Conservation (phyloP, 2,113 vertebrate species). For the Ceuthmochares aereus region DNA sequence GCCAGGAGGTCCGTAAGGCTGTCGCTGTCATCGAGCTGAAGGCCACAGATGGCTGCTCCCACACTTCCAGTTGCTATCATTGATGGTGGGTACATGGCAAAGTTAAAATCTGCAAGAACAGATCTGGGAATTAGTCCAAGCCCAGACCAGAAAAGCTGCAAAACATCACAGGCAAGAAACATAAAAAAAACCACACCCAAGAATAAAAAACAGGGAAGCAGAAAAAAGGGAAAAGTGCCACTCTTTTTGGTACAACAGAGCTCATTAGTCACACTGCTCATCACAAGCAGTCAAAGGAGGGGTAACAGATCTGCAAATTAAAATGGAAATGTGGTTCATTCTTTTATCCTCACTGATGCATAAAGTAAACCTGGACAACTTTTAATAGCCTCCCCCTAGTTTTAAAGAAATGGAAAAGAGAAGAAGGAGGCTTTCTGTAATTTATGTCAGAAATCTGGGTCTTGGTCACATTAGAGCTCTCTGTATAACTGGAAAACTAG, state of each 20-base stretch:
- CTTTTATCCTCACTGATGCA: conserved; percentile 67
- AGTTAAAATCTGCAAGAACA: conserved; percentile 88
- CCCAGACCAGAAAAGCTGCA: conserved; percentile 58
- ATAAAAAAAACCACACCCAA: conserved; percentile 61
- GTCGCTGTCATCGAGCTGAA: conserved; percentile 87
- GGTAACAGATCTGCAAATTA: conserved; percentile 69
- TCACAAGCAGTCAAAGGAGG: conserved; percentile 59
- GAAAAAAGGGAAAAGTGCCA: conserved; percentile 64
- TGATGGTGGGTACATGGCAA: conserved; percentile 94
- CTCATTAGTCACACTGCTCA: conserved; percentile 69
- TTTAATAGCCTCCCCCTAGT: conserved; percentile 53
- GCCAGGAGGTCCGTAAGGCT: conserved; percentile 91
- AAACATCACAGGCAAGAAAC: conserved; percentile 67
- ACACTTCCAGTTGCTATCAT: conserved; percentile 97
- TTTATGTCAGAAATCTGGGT: conserved; percentile 48
- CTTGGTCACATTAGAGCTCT: conserved; percentile 6
- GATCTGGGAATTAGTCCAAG: conserved; percentile 69
- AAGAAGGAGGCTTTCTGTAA: conserved; percentile 50
- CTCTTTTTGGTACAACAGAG: conserved; percentile 41
- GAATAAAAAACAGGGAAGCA: conserved; percentile 49
- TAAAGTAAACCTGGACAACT: conserved; percentile 65
- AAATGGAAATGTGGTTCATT: conserved; percentile 48
- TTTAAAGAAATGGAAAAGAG: conserved; percentile 43
- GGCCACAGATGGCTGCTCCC: conserved; percentile 92
- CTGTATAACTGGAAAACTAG: conserved; percentile 25